Base-by-base conservation (phyloP, 2,888 invertebrate species). In the Philaethria dido region DNA sequence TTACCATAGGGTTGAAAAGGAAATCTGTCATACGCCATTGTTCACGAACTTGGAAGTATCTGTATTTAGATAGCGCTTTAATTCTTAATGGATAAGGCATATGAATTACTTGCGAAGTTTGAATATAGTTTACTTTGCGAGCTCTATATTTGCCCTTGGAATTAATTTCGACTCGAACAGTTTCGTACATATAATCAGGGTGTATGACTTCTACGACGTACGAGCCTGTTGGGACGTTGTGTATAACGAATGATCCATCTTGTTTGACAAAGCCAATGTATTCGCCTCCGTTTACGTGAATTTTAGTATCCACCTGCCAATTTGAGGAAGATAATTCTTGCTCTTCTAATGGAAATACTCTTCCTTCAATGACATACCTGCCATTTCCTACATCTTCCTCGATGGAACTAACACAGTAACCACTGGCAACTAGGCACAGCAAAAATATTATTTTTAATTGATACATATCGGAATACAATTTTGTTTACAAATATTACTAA, bases 21-120 rank as follows among this genome's bases (percentile, higher is more conserved):
- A 99, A 97, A 91, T 99, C 99, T 0, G 99, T 99, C 13, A 99
- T 93, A 81, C 99, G 94, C 99, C 99, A 99, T 81, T 99, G 98
- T 84, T 99, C 99, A 54, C 99, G 93, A 18, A 96, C 93, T 93
- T 99, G 98, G 92, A 99, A 99, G 89, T 97, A 98, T 75, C 95
- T 95, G 76, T 95, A 96, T 75, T 94, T 95, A 14, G 96, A 96
- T 20, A 97, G 81, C 0, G 98, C 95, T 80, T 97, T 97, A 92
- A 99, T 94, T 83, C 96, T 95, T 55, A 99, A 91, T 1, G 99
- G 99, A 87, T 99, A 99, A 0, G 97, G 96, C 64, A 99, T 95
- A 88, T 98, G 98, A 69, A 96, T 94, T 0, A 99, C 96, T 82
- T 97, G 95, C 0, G 97, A 96, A 0, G 98, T 98, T 86, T 99